Evolutionary conservation across 2,113 vertebrate genomes (phyloP), one percentile per base, ranked within the genome.

Genomic region (Calidris pugnax): DNA sequence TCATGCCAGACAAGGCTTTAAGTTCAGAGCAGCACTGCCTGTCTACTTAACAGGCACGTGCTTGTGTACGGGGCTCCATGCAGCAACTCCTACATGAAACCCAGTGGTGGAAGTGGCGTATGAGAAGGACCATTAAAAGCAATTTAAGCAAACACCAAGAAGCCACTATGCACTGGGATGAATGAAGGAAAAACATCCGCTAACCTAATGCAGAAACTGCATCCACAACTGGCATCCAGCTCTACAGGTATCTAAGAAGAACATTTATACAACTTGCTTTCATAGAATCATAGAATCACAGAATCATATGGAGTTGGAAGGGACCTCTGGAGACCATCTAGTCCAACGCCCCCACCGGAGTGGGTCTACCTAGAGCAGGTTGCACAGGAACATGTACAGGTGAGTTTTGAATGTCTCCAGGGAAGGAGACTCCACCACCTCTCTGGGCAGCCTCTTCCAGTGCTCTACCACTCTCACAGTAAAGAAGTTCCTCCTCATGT

Each of bases 41-140:
- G 28, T n/a, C 56, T 41, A 30, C 47, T 73, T 27, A 14, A 66
- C 1, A 3, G 59, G 32, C 55, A 83, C 0, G 0, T 2, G 12
- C 21, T 81, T 45, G 30, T 39, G 66, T 6, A 5, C 3, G 48
- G 56, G 74, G 39, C 81, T 89, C 9, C 5, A 26, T 74, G 56
- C 37, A 53, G 51, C 45, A 83, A 43, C 41, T 84, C 33, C 43
- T 60, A 14, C 1, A 0, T 14, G 66, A 87, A 93, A 71, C 10
- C 14, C 24, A 0, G 1, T 8, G 27, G 64, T 39, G 30, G 43
- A 80, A 60, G 27, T 10, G 43, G 26, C 1, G 0, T 22, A 7
- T 45, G 41, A 96, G 47, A 81, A 78, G 12, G 8, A 50, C 16
- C 43, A 56, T 53, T 62, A 72, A 84, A 91, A 63, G 26, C 37